A percentile compares a stretch with the other conserved stretches of the same genome.
phyloP scores from a whole-genome alignment of 2,888 invertebrate species.

The Apamea crenata region DNA sequence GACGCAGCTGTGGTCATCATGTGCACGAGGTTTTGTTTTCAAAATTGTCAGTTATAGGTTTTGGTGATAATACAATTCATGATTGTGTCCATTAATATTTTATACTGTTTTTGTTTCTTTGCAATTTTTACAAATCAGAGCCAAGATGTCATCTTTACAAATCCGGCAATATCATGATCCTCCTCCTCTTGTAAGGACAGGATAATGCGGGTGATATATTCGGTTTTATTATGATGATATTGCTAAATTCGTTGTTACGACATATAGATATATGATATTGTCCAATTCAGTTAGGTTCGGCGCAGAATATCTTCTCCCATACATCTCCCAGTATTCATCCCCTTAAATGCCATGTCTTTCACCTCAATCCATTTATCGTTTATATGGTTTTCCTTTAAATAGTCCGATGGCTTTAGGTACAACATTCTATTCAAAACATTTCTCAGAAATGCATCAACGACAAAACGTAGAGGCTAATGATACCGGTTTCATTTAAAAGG shows the following conservation, averaged over 20 bases:
- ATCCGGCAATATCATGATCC: background rate
- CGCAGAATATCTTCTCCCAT: too few species aligned
- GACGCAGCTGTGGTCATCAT: too few species aligned
- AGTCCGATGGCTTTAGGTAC: background rate
- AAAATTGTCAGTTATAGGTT: too few species aligned
- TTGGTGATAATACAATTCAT: background rate
- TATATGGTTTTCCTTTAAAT: background rate
- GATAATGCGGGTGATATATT: background rate
- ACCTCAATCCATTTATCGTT: background rate
- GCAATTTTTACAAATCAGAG: background rate
- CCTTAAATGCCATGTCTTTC: too few species aligned
- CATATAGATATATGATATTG: background rate
- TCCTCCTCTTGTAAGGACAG: too few species aligned
- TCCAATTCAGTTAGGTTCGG: background rate
- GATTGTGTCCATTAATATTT: background rate
- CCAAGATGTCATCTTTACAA: background rate
- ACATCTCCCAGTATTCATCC: background rate
- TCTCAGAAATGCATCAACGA: background rate
- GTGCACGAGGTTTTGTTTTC: too few species aligned
- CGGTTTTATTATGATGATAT: background rate
- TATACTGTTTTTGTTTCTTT: background rate
- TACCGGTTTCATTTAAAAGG: conserved; percentile 40
- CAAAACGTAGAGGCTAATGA: background rate
- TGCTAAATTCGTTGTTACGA: background rate
- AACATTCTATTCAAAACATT: background rate